A percentile compares a stretch with the other conserved stretches of the same genome.
phyloP scores from a whole-genome alignment of 1,140 invertebrate genomes.

The Camponotus pennsylvanicus region DNA sequence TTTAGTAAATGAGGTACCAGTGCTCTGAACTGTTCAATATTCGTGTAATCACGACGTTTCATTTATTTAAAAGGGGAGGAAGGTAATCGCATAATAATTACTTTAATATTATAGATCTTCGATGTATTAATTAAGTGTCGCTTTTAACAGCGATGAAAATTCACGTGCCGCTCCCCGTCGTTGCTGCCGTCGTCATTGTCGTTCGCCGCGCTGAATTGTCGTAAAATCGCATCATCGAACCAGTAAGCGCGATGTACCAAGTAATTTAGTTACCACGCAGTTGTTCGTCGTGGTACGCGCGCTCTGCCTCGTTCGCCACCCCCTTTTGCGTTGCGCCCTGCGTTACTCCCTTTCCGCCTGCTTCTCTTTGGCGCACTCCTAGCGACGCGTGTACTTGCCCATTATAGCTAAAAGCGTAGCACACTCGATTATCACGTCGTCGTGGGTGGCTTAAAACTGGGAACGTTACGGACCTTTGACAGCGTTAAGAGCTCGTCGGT shows the following conservation, averaged over 20 bases:
- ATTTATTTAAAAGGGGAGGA: neutral
- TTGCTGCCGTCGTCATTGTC: slow-evolving; percentile 47
- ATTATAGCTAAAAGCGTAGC: slow-evolving; percentile 85
- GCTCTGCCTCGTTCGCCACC: slow-evolving; percentile 57
- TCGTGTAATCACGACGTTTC: neutral
- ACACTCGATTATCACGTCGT: slow-evolving; percentile 85
- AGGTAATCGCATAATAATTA: neutral
- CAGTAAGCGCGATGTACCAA: slow-evolving; percentile 84
- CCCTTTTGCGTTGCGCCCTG: slow-evolving; percentile 73
- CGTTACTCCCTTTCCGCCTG: slow-evolving; percentile 51
- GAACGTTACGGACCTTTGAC: slow-evolving; percentile 77
- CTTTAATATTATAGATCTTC: slow-evolving; percentile 36
- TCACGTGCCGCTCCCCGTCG: slow-evolving; percentile 22
- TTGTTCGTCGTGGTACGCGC: slow-evolving; percentile 76
- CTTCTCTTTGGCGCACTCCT: slow-evolving; percentile 75
- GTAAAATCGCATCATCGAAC: slow-evolving; percentile 79
- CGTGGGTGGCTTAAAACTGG: slow-evolving; percentile 81
- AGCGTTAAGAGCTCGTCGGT: slow-evolving; percentile 49
- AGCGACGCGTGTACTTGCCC: slow-evolving; percentile 83
- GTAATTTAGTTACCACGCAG: slow-evolving; percentile 84
- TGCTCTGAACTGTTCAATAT: neutral
- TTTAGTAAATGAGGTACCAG: no score
- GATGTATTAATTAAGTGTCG: slow-evolving; percentile 53
- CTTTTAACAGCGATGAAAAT: slow-evolving; percentile 56
- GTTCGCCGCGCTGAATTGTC: slow-evolving; percentile 71